Percentiles rank a stretch among this genome's conserved stretches.
Evolutionary conservation across 1,140 invertebrate genomes (phyloP).

Genomic region (Dendrolimus kikuchii): DNA sequence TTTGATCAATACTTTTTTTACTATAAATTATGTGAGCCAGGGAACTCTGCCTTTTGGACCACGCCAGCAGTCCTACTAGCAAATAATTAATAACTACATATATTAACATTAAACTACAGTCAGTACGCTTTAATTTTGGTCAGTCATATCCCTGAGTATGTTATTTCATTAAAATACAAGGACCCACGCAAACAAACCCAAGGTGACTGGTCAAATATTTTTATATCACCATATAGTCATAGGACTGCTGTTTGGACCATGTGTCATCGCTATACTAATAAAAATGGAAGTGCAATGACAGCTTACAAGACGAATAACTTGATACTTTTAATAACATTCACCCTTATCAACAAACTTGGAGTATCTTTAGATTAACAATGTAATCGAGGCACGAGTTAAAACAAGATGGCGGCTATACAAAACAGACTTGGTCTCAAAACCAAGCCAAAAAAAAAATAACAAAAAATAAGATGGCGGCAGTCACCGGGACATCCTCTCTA

Average conservation of each 20-base stretch:
- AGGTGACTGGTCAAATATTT: not conserved
- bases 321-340: slow-evolving; percentile 7
- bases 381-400: no score
- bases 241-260: slow-evolving; percentile 41
- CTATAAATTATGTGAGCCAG: slow-evolving; percentile 2
- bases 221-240: slow-evolving; percentile 16
- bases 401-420: no score
- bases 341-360: not conserved
- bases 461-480: no score
- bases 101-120: slow-evolving; percentile 53
- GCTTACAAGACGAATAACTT: slow-evolving; percentile 13
- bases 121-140: slow-evolving; percentile 26
- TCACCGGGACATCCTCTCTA: no score
- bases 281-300: slow-evolving; percentile 43
- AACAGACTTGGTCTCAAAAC: no score
- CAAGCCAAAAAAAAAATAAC: no score
- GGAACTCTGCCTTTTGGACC: slow-evolving; percentile 5
- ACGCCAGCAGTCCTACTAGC: slow-evolving; percentile 50
- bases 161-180: not conserved
- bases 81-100: slow-evolving; percentile 37
- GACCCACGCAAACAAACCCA: no score
- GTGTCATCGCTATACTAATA: slow-evolving; percentile 34
- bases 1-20: no score
- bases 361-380: no score
- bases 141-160: no score